Base-by-base conservation (phyloP, 2,888 invertebrate species). In the Melipona bicolor region DNA sequence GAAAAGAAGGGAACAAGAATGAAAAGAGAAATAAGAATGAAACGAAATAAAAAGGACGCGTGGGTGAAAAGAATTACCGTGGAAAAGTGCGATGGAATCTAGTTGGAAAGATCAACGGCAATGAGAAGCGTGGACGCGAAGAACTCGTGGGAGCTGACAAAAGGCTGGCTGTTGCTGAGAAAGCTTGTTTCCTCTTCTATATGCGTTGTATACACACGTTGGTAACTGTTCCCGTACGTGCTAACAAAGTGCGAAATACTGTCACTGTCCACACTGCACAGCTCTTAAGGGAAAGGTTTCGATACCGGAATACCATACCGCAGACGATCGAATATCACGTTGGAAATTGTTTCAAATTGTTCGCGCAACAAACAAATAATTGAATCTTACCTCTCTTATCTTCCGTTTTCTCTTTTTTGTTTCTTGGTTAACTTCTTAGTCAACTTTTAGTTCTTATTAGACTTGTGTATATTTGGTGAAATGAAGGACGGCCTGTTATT, bases 71-170 rank as follows among this genome's bases (percentile, higher is more conserved):
- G 43, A 52, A 52, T 79, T 36, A 36, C 13, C 36, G 68, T 27
- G 62, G 68, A 49, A 70, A 65, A 59, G 50, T 19, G 59, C 24
- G 15, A 59, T 52, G 52, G 64, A 77, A 67, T 75, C 65, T 76
- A 79, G 64, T 74, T 56, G 69, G 82, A 80, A 76, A 82, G 84
- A 81, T 82, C 59, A 68, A 67, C 68, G 50, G 11, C 69, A 69
- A 43, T 68, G 70, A 50, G 69, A 81, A 56, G 79, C 62, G 71
- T 69, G 54, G 19, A 81, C 54, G 72, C 59, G 59, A 9, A 74
- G 82, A 69, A 89, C 81, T 82, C 84, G 83, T 89, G 84, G 84
- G 81, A 89, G 80, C 78, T 80, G 75, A 83, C 75, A 80, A 83
- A 83, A 83, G 75, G 75, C 75, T 75, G 36, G 69, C 36, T 54